These are phyloP conservation scores for Ceratosolen solmsi DNA, from an alignment of 1,140 invertebrate species.

Conservation along the genomic window DNA sequence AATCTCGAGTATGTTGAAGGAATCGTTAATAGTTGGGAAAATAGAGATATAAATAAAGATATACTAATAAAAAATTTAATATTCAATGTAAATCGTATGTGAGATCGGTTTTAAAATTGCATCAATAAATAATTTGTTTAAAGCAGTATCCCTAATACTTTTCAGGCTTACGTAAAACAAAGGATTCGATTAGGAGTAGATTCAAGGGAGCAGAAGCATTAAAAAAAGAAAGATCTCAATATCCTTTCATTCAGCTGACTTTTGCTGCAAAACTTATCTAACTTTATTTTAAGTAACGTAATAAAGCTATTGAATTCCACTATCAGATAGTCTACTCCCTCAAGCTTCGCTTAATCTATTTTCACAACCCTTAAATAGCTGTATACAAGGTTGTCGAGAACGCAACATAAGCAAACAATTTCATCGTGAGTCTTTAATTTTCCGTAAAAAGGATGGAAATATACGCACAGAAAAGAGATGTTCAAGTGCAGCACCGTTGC, in stretches of 20 bases:
- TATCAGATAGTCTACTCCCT: conserved; percentile 12
- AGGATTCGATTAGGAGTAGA: background rate
- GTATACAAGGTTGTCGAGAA: background rate
- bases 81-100: background rate
- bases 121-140: conserved; percentile 13
- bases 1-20: background rate
- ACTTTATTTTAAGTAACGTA: background rate
- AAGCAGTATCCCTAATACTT: background rate
- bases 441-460: background rate
- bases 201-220: too few relatives aligned
- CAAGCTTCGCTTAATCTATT: background rate
- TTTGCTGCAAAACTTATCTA: background rate
- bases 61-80: background rate
- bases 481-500: background rate
- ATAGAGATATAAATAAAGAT: background rate
- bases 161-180: background rate
- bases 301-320: background rate
- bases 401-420: background rate
- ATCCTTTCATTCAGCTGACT: background rate
- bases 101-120: background rate
- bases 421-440: conserved; percentile 3
- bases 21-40: background rate
- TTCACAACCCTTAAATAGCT: background rate
- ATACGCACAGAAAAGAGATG: background rate
- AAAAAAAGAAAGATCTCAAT: background rate